These are phyloP conservation scores for Upupa epops DNA, from an alignment of 2,113 vertebrate genomes.

Conservation along the genomic window DNA sequence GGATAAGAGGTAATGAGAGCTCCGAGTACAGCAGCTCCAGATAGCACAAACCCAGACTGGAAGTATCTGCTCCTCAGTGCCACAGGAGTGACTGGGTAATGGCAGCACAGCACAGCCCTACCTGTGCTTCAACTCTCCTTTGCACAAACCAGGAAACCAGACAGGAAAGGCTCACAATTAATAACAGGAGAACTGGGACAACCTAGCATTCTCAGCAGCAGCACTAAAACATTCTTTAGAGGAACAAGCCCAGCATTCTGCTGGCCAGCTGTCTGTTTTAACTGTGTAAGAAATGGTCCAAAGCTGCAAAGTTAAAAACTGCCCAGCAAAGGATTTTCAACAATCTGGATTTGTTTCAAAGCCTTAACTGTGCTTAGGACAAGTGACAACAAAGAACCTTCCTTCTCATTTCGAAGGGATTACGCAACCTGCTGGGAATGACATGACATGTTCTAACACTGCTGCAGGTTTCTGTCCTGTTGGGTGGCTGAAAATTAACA, in stretches of 20 bases:
- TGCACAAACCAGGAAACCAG: neutral
- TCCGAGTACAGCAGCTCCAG: neutral
- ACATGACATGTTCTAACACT: neutral
- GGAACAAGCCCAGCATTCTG: neutral
- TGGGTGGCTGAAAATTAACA: neutral
- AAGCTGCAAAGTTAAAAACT: neutral
- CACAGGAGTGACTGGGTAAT: neutral
- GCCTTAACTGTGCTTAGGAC: neutral
- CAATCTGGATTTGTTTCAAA: constrained; percentile 7
- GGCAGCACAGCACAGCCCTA: neutral
- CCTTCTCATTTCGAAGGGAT: neutral
- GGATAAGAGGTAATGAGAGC: fast-evolving
- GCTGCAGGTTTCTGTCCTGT: neutral
- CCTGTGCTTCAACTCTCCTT: neutral
- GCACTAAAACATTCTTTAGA: neutral
- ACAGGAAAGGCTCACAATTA: neutral
- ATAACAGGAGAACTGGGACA: neutral
- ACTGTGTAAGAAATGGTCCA: neutral
- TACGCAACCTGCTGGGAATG: neutral
- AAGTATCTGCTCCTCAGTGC: neutral
- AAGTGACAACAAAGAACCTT: constrained; percentile 13
- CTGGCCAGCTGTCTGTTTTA: neutral
- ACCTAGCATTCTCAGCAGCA: neutral
- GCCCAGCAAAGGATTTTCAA: neutral
- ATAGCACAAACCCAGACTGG: neutral